Percentiles rank a stretch among this genome's conserved stretches.
These are phyloP conservation scores for Hemitrygon akajei DNA, from an alignment of 2,797 vertebrate species.

Conservation along the genomic window DNA sequence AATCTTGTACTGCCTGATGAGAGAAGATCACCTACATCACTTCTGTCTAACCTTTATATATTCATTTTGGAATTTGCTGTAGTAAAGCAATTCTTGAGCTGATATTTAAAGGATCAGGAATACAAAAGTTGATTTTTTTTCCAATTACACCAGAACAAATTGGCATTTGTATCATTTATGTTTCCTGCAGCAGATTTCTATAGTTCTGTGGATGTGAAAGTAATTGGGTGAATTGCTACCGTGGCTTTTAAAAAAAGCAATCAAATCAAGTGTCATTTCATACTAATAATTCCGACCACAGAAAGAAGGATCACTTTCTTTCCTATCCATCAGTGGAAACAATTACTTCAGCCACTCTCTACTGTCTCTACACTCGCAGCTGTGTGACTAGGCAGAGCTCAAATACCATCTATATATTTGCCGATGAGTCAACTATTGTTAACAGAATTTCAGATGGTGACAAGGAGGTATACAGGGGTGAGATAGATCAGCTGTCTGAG, in stretches of 20 bases:
- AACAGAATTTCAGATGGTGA: too few species aligned
- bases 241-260: not conserved
- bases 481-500: too few species aligned
- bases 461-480: too few species aligned
- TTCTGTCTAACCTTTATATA: not conserved
- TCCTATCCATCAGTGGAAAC: not conserved
- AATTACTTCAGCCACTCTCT: not conserved
- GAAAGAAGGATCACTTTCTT: not conserved
- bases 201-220: not conserved
- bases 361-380: too few species aligned
- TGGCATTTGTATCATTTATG: not conserved
- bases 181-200: not conserved
- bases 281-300: not conserved
- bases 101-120: constrained; percentile 7
- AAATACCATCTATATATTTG: too few species aligned
- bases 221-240: not conserved
- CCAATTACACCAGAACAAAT: constrained; percentile 1
- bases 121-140: not conserved
- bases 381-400: too few species aligned
- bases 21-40: not conserved
- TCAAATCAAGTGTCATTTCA: not conserved
- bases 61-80: too few species aligned
- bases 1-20: not conserved
- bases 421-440: too few species aligned
- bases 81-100: not conserved